Conservation (phyloP, 2,888 invertebrate species). For the Drosophila recens region DNA sequence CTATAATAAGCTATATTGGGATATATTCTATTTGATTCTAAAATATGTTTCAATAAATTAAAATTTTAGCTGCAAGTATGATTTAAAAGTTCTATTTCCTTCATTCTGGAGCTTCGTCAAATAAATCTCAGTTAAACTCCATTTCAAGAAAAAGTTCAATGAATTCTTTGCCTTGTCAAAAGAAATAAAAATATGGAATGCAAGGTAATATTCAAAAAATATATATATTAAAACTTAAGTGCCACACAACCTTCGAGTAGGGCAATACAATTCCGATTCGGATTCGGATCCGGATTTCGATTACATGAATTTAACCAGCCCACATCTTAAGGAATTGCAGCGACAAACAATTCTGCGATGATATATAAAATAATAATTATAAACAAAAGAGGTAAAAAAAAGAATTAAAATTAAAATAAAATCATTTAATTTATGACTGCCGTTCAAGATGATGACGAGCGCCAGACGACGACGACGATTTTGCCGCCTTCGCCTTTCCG, state of each 20-base stretch:
- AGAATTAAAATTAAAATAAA: conserved; percentile 57
- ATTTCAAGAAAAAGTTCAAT: conserved; percentile 42
- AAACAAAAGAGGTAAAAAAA: conserved; percentile 50
- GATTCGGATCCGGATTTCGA: conserved; percentile 4
- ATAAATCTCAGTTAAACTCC: neutral
- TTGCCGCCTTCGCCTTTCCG: conserved; percentile 16
- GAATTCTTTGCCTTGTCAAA: conserved; percentile 43
- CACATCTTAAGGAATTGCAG: conserved; percentile 60
- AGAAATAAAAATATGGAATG: conserved; percentile 22
- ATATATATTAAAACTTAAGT: conserved; percentile 53
- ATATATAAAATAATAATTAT: conserved; percentile 43
- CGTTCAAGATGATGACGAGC: conserved; percentile 56
- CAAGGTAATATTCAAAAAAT: conserved; percentile 38
- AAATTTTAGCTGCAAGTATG: neutral
- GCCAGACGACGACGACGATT: conserved; percentile 31
- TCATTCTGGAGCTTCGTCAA: neutral
- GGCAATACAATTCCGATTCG: conserved; percentile 42
- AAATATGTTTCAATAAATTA: neutral
- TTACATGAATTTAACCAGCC: conserved; percentile 47
- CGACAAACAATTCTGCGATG: conserved; percentile 51
- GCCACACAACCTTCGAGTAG: conserved; percentile 62
- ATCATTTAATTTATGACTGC: conserved; percentile 75
- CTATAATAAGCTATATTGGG: too few relatives aligned
- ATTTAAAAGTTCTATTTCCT: neutral
- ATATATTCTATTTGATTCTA: neutral